A percentile compares a stretch with the other conserved stretches of the same genome.
These are phyloP conservation scores for Tupaia chinensis DNA, from an alignment of 2,113 vertebrate genomes.

Conservation along the genomic window DNA sequence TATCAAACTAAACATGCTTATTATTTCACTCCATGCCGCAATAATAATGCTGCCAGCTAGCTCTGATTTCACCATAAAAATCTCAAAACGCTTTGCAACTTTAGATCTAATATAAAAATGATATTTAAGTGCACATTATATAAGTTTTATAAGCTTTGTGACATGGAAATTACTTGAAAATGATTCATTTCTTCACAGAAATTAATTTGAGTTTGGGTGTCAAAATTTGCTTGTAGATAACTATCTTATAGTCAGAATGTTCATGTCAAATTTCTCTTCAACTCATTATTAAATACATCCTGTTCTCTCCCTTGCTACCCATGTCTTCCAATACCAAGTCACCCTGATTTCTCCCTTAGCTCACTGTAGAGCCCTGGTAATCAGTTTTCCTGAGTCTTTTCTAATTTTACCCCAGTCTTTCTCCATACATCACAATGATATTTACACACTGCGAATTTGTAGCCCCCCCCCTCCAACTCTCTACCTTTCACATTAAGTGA, in stretches of 20 bases:
- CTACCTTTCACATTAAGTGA: neutral
- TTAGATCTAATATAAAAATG: slow-evolving; percentile 16
- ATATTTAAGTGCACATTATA: neutral
- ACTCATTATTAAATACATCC: neutral
- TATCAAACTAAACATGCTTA: slow-evolving; percentile 30
- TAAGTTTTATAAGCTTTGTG: neutral
- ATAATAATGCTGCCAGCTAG: slow-evolving; percentile 7
- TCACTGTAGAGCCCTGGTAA: neutral
- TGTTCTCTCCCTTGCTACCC: neutral
- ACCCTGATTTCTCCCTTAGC: neutral
- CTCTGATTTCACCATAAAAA: slow-evolving; percentile 39
- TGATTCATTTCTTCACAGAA: neutral
- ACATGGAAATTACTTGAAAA: slow-evolving; percentile 7
- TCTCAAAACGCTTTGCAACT: neutral
- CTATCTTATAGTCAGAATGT: neutral
- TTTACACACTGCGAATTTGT: neutral
- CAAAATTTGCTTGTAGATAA: neutral
- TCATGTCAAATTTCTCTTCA: neutral
- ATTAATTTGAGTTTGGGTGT: neutral
- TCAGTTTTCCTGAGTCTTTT: neutral
- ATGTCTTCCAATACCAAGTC: neutral
- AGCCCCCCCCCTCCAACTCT: neutral
- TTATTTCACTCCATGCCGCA: neutral
- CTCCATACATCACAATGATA: neutral
- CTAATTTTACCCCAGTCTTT: neutral